These are phyloP conservation scores for Crotalus horridus DNA, from an alignment of 2,113 vertebrate genomes.

Conservation along the genomic window DNA sequence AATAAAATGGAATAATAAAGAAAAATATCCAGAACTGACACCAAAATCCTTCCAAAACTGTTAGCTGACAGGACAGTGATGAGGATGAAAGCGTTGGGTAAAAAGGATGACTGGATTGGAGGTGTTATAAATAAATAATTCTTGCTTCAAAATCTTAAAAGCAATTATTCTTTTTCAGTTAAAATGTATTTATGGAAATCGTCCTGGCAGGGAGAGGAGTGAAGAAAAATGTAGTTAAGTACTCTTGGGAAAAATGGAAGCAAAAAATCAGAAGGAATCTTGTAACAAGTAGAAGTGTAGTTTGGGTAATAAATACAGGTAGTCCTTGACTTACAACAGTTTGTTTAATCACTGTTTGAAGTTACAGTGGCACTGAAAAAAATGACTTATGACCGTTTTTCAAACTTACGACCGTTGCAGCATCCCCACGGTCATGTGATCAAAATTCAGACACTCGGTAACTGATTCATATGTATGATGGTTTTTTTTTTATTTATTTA, in stretches of 20 bases:
- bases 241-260: neutral
- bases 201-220: neutral
- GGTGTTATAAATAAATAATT: neutral
- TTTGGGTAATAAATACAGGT: neutral
- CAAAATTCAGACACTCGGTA: too few relatives aligned
- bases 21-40: neutral
- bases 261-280: neutral
- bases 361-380: too few relatives aligned
- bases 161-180: neutral
- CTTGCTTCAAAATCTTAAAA: neutral
- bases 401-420: too few relatives aligned
- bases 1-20: neutral
- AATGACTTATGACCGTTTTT: too few relatives aligned
- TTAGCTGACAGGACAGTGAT: neutral
- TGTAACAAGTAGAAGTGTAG: neutral
- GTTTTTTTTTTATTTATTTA: too few relatives aligned
- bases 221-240: neutral
- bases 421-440: too few relatives aligned
- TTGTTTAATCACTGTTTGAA: too few relatives aligned
- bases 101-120: neutral
- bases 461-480: too few relatives aligned
- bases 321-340: too few relatives aligned
- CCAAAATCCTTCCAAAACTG: neutral
- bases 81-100: neutral
- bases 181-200: neutral